phyloP scores from a whole-genome alignment of 2,888 invertebrate genomes.

The Leptinotarsa haldemani region DNA sequence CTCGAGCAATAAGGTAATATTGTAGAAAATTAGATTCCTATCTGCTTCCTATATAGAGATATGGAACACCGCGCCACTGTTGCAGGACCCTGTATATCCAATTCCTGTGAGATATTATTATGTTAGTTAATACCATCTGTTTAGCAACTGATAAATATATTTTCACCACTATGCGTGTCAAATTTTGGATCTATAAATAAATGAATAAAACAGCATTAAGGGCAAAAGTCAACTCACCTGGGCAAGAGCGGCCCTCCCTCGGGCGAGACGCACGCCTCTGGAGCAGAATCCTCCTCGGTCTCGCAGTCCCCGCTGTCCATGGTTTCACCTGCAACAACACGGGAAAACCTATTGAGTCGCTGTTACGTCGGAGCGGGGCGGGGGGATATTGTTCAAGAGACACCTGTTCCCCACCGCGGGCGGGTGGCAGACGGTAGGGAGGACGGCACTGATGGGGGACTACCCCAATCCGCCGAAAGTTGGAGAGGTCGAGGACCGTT shows the following conservation, averaged over 20 bases:
- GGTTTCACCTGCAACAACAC: conserved; percentile 48
- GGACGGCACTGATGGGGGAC: conserved; percentile 27
- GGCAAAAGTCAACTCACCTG: conserved; percentile 56
- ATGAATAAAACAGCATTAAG: no score
- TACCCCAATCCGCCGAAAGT: conserved; percentile 39
- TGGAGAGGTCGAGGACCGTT: conserved; percentile 39
- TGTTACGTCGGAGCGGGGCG: neutral
- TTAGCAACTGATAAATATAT: no score
- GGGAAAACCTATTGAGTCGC: neutral
- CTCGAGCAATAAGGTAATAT: no score
- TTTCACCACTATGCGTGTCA: no score
- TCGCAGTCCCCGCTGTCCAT: conserved; percentile 64
- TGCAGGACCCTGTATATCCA: no score
- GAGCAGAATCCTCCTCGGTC: conserved; percentile 64
- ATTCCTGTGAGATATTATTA: no score
- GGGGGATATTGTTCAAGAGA: conserved; percentile 23
- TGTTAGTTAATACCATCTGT: no score
- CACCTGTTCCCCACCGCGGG: conserved; percentile 35
- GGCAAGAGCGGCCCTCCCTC: conserved; percentile 58
- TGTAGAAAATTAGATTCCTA: no score
- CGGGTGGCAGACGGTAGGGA: neutral
- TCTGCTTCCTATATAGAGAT: no score
- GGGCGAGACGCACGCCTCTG: conserved; percentile 64
- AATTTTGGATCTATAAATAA: no score
- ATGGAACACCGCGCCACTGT: no score